Conservation (phyloP, 1,140 invertebrate species). For the Chionoecetes opilio region DNA sequence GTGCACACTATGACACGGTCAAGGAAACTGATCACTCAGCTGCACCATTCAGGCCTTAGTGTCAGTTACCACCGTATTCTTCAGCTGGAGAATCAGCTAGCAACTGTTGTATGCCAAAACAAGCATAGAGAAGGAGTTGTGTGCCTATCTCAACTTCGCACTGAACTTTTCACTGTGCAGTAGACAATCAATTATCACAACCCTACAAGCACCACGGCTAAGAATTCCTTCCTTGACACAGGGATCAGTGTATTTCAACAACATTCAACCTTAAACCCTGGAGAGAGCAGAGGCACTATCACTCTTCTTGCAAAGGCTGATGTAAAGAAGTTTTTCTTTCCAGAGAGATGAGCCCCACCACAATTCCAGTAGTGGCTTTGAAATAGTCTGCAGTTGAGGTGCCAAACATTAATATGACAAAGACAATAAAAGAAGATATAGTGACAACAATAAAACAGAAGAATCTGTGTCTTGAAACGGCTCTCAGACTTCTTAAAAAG, state of each 20-base stretch:
- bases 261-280: neutral
- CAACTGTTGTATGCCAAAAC: neutral
- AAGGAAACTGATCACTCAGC: neutral
- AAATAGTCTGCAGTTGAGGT: neutral
- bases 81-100: constrained; percentile 13
- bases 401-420: neutral
- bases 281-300: constrained; percentile 46
- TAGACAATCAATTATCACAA: constrained; percentile 62
- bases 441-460: constrained; percentile 43
- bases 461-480: constrained; percentile 40
- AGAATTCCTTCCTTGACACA: constrained; percentile 56
- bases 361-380: neutral
- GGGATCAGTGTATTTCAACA: constrained; percentile 29
- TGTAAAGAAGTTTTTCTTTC: neutral
- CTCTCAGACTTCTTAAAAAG: constrained; percentile 4
- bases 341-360: constrained; percentile 34
- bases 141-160: too few species aligned
- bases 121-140: neutral
- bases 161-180: constrained; percentile 44
- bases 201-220: constrained; percentile 47
- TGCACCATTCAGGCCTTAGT: neutral
- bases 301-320: constrained; percentile 38
- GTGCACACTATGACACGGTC: neutral
- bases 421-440: constrained; percentile 25
- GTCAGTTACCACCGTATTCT: constrained; percentile 30